Conservation (phyloP, 1,140 invertebrate species). For the Micrasema minimum region DNA sequence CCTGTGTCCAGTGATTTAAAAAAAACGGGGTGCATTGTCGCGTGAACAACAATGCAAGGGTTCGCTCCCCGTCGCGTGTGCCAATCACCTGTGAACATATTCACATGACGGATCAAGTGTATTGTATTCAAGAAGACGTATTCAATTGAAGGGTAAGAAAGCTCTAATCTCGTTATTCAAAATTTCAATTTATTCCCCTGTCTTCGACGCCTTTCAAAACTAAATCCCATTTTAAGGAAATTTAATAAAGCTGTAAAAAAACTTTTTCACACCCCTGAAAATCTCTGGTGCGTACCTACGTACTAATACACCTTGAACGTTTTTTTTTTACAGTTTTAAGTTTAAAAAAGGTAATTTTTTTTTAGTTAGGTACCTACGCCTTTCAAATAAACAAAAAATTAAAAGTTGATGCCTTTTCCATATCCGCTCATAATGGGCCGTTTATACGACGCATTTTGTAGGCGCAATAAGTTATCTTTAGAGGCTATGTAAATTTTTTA, state of each 20-base stretch:
- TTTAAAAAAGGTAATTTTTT: too few species aligned
- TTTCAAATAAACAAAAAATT: too few species aligned
- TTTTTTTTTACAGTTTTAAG: too few species aligned
- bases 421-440: too few species aligned
- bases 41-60: constrained; percentile 34
- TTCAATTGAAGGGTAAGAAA: constrained; percentile 29
- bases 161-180: constrained; percentile 3
- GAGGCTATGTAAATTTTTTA: too few species aligned
- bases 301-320: too few species aligned
- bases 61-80: constrained; percentile 20
- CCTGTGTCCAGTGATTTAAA: constrained; percentile 13
- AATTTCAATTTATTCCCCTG: not conserved
- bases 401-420: too few species aligned
- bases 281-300: too few species aligned
- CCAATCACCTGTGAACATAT: constrained; percentile 27
- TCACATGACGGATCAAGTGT: constrained; percentile 19
- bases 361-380: too few species aligned
- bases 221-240: not conserved
- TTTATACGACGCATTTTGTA: too few species aligned
- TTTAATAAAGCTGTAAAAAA: not conserved
- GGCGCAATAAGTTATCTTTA: too few species aligned
- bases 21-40: constrained; percentile 23
- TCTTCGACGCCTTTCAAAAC: not conserved
- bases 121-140: constrained; percentile 21
- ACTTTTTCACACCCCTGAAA: not conserved